These are phyloP conservation scores for Pangasius mekongensis DNA, from an alignment of 2,797 vertebrate species.

Conservation along the genomic window DNA sequence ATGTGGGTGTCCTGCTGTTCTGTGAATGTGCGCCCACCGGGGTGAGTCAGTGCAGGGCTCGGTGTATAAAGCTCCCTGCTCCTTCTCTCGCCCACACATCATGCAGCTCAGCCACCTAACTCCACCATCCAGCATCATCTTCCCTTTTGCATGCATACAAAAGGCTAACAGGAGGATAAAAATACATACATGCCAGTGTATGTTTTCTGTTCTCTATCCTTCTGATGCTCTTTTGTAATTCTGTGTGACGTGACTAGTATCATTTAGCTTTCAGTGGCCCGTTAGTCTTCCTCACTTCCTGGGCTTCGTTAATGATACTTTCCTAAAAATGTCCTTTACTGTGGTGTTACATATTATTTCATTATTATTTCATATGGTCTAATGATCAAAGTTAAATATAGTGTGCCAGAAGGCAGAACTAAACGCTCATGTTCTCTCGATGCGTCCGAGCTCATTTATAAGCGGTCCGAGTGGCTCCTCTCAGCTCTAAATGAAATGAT, in stretches of 20 bases:
- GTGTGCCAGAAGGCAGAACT: constrained; percentile 6
- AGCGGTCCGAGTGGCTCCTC: constrained; percentile 3
- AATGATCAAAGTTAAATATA: constrained; percentile 38
- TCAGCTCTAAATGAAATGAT: constrained; percentile 43
- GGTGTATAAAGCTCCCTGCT: constrained; percentile 48
- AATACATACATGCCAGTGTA: constrained; percentile 27
- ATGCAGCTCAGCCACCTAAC: constrained; percentile 26
- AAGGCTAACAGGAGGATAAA: constrained; percentile 40
- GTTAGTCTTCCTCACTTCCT: constrained; percentile 16
- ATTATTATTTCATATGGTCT: constrained; percentile 28
- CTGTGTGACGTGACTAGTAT: background rate
- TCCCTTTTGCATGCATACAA: constrained; percentile 28
- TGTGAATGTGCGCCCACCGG: constrained; percentile 57
- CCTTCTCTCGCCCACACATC: constrained; percentile 51
- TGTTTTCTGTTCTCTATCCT: constrained; percentile 6
- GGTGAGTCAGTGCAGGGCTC: constrained; percentile 61
- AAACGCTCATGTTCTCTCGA: constrained; percentile 20
- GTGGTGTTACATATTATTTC: constrained; percentile 16
- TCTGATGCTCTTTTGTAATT: constrained; percentile 19
- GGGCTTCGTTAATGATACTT: constrained; percentile 6
- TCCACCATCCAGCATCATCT: constrained; percentile 18
- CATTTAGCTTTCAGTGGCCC: background rate
- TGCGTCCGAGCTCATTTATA: constrained; percentile 22
- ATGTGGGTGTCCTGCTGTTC: constrained; percentile 62
- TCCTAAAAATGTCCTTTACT: constrained; percentile 24